Percentiles rank a stretch among this genome's conserved stretches.
phyloP scores from a whole-genome alignment of 2,797 vertebrate genomes.

The Carapus acus region DNA sequence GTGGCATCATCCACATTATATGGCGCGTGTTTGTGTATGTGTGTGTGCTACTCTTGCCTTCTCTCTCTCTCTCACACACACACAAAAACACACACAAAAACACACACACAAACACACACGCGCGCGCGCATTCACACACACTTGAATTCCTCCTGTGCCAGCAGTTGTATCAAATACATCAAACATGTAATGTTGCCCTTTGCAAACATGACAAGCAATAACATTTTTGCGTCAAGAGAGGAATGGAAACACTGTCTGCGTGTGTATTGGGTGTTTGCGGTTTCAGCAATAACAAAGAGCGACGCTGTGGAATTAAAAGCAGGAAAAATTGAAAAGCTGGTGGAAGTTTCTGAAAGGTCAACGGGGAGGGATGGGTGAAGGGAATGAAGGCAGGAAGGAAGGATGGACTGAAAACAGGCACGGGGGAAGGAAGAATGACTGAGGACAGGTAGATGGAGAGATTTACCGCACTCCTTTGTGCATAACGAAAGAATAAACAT shows the following conservation, averaged over 20 bases:
- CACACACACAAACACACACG: conserved; percentile 3
- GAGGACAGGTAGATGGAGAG: neutral
- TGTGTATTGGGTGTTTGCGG: conserved; percentile 40
- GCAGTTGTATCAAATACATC: neutral
- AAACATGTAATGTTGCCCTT: neutral
- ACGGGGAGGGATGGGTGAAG: neutral
- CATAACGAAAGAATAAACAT: neutral
- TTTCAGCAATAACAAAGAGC: conserved; percentile 6
- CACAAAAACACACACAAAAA: no score
- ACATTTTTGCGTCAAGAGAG: conserved; percentile 12
- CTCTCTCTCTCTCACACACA: no score
- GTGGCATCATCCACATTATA: no score
- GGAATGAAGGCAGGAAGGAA: no score
- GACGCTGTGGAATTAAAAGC: conserved; percentile 21
- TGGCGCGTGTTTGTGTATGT: no score
- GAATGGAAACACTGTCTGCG: conserved; percentile 20
- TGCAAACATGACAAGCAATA: conserved; percentile 20
- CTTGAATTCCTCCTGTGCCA: conserved; percentile 18
- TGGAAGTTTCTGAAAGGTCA: neutral
- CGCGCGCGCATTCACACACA: conserved; percentile 15
- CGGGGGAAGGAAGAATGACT: no score
- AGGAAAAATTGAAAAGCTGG: neutral
- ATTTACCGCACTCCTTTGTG: conserved; percentile 16
- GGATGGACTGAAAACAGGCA: neutral
- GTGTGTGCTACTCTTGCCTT: no score